Conservation (phyloP, 1,140 invertebrate species). For the Drosophila virilis region DNA sequence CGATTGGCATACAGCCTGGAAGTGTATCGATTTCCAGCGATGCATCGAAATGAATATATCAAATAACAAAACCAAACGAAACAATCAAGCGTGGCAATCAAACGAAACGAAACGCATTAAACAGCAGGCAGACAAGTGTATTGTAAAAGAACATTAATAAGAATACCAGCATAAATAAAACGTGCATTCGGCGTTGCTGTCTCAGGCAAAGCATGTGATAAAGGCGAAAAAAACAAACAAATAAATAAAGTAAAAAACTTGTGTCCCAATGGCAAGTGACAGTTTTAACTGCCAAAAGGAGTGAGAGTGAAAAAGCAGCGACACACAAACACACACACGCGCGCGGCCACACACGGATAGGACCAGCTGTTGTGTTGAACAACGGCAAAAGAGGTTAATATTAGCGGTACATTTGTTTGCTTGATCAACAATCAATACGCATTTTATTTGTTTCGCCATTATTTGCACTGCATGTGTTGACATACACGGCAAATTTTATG, state of each 20-base stretch:
- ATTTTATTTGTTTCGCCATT: slow-evolving; percentile 42
- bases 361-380: slow-evolving; percentile 64
- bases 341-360: slow-evolving; percentile 22
- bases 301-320: slow-evolving; percentile 30
- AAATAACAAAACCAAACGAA: slow-evolving; percentile 50
- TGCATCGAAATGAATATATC: slow-evolving; percentile 40
- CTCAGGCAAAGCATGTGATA: slow-evolving; percentile 11
- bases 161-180: slow-evolving; percentile 2
- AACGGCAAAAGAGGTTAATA: slow-evolving; percentile 42
- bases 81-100: slow-evolving; percentile 68
- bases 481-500: background rate
- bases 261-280: slow-evolving; percentile 36
- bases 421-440: slow-evolving; percentile 61
- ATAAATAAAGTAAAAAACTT: background rate
- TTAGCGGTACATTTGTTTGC: slow-evolving; percentile 62
- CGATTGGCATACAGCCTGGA: slow-evolving; percentile 21
- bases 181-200: background rate
- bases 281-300: slow-evolving; percentile 39
- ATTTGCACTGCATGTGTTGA: background rate
- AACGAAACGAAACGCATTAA: slow-evolving; percentile 63
- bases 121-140: slow-evolving; percentile 20
- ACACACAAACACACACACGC: slow-evolving; percentile 9
- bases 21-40: slow-evolving; percentile 35
- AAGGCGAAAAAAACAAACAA: background rate
- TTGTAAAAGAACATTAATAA: slow-evolving; percentile 12